phyloP scores from a whole-genome alignment of 2,797 vertebrate species.

The Ispidina lecontei region DNA sequence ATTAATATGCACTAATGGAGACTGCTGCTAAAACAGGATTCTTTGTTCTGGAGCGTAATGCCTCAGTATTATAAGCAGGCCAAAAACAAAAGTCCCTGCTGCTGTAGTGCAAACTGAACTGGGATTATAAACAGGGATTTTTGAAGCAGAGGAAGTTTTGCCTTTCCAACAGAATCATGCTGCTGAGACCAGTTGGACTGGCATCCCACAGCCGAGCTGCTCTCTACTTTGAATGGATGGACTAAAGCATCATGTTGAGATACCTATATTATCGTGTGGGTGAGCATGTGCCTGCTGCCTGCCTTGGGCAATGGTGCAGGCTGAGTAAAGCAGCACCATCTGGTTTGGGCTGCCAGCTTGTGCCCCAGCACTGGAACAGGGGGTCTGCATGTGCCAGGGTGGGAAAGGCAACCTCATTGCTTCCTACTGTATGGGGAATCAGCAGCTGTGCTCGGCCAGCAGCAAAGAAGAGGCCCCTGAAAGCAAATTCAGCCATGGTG shows the following conservation, averaged over 20 bases:
- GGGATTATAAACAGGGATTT: slow-evolving; percentile 30
- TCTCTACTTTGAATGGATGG: neutral
- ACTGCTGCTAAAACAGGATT: slow-evolving; percentile 47
- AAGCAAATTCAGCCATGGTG: neutral
- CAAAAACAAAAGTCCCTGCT: slow-evolving; percentile 34
- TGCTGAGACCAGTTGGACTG: neutral
- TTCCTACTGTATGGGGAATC: neutral
- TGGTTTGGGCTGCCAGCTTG: slow-evolving; percentile 29
- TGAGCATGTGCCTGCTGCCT: neutral
- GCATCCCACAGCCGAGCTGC: neutral
- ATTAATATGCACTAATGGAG: slow-evolving; percentile 41
- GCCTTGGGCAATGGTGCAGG: neutral
- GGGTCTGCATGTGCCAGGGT: neutral
- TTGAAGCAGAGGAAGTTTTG: neutral
- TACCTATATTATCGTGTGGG: neutral
- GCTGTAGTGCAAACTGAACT: slow-evolving; percentile 8
- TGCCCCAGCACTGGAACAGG: neutral
- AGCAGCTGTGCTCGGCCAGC: slow-evolving; percentile 23
- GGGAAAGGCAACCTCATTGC: neutral
- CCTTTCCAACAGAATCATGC: neutral
- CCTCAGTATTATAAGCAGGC: slow-evolving; percentile 16
- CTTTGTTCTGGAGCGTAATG: slow-evolving; percentile 58
- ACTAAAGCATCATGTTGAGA: neutral
- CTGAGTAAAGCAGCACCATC: slow-evolving; percentile 37
- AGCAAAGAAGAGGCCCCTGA: neutral